Percentiles rank a stretch among this genome's conserved stretches.
These are phyloP conservation scores for Chrysolophus pictus DNA, from an alignment of 2,797 vertebrate genomes.

Conservation along the genomic window DNA sequence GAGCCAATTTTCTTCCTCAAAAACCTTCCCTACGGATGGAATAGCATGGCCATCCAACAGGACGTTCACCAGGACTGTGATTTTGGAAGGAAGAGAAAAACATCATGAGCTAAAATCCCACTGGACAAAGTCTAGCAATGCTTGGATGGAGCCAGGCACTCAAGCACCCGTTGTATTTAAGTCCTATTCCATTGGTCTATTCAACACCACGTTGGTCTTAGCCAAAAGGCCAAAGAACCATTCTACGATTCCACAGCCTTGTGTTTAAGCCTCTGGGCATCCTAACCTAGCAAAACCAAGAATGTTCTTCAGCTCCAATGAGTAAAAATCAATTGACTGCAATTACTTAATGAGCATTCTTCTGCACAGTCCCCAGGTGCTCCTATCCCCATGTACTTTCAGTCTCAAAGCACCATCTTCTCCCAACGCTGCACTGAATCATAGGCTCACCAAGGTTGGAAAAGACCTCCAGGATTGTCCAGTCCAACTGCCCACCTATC, in stretches of 20 bases:
- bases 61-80: not conserved
- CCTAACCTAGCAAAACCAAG: not conserved
- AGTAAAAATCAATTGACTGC: not conserved
- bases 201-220: not conserved
- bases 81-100: not conserved
- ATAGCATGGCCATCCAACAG: not conserved
- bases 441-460: no score
- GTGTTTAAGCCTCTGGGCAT: not conserved
- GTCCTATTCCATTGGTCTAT: not conserved
- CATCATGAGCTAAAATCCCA: not conserved
- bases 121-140: not conserved
- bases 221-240: not conserved
- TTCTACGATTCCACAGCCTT: not conserved
- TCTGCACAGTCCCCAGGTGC: not conserved
- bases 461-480: no score
- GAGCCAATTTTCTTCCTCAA: not conserved
- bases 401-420: not conserved
- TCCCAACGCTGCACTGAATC: not conserved
- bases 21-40: rapidly evolving
- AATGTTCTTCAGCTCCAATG: not conserved
- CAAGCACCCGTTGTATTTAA: not conserved
- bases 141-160: not conserved
- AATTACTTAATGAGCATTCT: rapidly evolving
- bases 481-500: no score
- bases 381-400: not conserved